Base-by-base conservation (phyloP, 2,888 invertebrate species). In the Marasmarcha lunaedactyla region DNA sequence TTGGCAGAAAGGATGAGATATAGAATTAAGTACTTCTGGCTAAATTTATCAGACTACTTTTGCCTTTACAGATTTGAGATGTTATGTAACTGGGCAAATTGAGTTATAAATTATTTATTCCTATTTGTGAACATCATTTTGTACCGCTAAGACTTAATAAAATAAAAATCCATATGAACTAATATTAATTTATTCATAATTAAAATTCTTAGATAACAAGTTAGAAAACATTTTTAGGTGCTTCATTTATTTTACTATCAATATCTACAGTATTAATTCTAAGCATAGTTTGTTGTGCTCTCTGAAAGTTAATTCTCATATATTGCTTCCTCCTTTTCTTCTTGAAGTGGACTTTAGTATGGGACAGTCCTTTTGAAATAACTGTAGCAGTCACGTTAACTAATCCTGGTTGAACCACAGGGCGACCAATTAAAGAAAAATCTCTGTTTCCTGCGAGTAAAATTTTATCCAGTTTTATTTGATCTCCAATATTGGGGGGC, bases 401-500 rank as follows among this genome's bases (percentile, higher is more conserved):
- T 35, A 93, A 65, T 10, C 90, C 91, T 11, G 86, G 81, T 54
- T 92, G 90, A 1, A 96, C 83, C 7, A 95, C 52, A 0, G 95
- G 95, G 33, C 90, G 73, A 6, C 96, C 95, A 46, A 95, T 83
- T 0, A 96, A 69, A 0, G 93, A 91, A 51, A 95, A 95, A 60
- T 95, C 92, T 47, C 86, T 85, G 3, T 89, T 86, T 1, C 93
- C 96, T 1, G 92, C 90, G 14, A 94, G 58, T 37, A 96, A 61
- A 1, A 95, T 92, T 83, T 96, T 96, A 55, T 95, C 93, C 36
- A 95, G 70, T 46, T 86, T 88, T 39, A 96, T 87, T 69, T 88
- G 74, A 58, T 95, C 95, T 1, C 94, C 93, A 40, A 88, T 85
- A 38, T 87, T 88, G 1, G 94, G 94, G 20, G 92, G 90, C 93